Evolutionary conservation across 2,113 vertebrate genomes (phyloP), one percentile per base, ranked within the genome.

Genomic region (Takifugu bimaculatus): DNA sequence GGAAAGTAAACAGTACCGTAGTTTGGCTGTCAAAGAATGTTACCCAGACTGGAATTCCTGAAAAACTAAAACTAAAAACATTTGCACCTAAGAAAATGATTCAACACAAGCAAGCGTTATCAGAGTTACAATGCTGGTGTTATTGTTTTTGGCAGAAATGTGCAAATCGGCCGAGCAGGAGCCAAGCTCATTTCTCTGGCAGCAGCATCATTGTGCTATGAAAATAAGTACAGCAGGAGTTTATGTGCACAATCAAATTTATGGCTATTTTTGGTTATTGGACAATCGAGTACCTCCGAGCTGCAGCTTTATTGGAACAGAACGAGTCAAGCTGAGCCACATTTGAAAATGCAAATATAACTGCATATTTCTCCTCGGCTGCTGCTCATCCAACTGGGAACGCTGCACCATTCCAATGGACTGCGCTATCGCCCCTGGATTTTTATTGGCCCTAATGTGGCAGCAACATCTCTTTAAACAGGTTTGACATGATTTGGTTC

Each of bases 361-460:
- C 49, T 42, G 54, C 60, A 57, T 74, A 50, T 26, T 61, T 77
- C 57, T 67, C 47, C 39, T 20, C 57, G 66, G 27, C 50, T 32
- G 13, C 48, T 48, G 28, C 47, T 77, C 13, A 57, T 78, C 72
- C 76, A 72, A 82, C 53, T 20, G 44, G 57, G 35, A 60, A 28
- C 20, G 14, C 54, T 47, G 43, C 9, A 60, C 54, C 9, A 25
- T 25, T 5, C 7, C 54, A 20, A 11, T 35, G 15, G 13, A 14
- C 58, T 28, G 54, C 62, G 58, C 35, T 63, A 49, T 70, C 49
- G 57, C 54, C 25, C 57, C 35, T 50, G 65, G 52, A 25, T 25
- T 71, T 78, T 71, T 49, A 60, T 68, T 43, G 65, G 78, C 68
- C 47, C 25, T 75, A 77, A 77, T 74, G 70, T 65, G 74, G 56